These are phyloP conservation scores for Agrochola lota DNA, from an alignment of 2,888 invertebrate species.

Conservation along the genomic window DNA sequence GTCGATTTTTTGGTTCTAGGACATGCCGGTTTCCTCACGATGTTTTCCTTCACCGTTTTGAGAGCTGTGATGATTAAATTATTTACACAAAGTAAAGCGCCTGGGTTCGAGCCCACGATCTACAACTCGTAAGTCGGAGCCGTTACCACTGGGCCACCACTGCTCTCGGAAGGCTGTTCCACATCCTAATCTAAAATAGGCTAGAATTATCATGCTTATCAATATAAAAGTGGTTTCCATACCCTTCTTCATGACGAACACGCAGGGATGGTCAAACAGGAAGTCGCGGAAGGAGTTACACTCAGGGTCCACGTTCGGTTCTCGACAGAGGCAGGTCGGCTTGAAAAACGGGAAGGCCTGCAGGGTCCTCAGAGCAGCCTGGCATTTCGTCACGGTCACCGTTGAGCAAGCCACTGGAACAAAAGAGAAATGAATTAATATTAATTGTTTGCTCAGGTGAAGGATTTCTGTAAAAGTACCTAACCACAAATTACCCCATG, in stretches of 20 bases:
- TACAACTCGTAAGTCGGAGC: too few species aligned
- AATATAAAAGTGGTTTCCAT: slow-evolving; percentile 72
- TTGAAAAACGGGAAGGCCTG: slow-evolving; percentile 98
- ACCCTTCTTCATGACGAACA: slow-evolving; percentile 97
- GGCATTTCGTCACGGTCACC: slow-evolving; percentile 97
- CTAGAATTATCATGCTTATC: neutral
- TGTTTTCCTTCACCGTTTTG: too few species aligned
- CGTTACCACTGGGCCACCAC: too few species aligned
- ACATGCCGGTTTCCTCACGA: too few species aligned
- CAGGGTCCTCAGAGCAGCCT: slow-evolving; percentile 96
- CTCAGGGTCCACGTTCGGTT: slow-evolving; percentile 97
- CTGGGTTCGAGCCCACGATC: too few species aligned
- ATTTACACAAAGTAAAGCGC: too few species aligned
- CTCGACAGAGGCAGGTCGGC: slow-evolving; percentile 97
- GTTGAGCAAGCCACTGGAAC: slow-evolving; percentile 97
- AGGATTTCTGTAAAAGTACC: too few species aligned
- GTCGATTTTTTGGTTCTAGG: too few species aligned
- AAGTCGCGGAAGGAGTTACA: slow-evolving; percentile 98
- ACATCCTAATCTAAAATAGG: neutral
- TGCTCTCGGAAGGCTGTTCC: too few species aligned
- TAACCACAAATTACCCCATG: too few species aligned
- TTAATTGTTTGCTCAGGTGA: too few species aligned
- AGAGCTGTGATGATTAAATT: too few species aligned
- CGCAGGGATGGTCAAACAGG: slow-evolving; percentile 98
- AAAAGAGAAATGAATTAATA: slow-evolving; percentile 65